phyloP scores from a whole-genome alignment of 2,888 invertebrate genomes.

The Diarsia mendica region DNA sequence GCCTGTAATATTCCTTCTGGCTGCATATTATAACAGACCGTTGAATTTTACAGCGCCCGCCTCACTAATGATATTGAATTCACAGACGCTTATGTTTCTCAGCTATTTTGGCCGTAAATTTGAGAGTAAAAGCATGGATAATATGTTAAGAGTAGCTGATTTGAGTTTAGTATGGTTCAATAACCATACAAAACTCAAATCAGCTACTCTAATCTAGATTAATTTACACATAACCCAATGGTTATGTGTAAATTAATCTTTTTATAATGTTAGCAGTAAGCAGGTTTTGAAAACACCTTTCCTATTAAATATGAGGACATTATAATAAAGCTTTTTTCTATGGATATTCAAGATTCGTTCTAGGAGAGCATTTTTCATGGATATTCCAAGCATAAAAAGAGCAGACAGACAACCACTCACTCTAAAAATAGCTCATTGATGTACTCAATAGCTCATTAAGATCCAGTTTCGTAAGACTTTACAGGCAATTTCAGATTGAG shows the following conservation, averaged over 20 bases:
- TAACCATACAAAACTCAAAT: too few species aligned
- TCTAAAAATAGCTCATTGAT: not conserved
- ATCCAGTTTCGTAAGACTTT: not conserved
- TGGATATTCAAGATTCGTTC: not conserved
- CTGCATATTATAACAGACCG: constrained; percentile 44
- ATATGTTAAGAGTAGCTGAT: not conserved
- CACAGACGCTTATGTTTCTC: constrained; percentile 7
- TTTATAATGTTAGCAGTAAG: too few species aligned
- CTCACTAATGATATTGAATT: constrained; percentile 35
- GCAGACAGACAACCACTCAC: not conserved
- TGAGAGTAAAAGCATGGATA: not conserved
- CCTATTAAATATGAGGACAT: too few species aligned
- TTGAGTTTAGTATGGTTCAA: constrained; percentile 4
- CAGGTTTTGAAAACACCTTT: too few species aligned
- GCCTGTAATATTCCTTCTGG: constrained; percentile 40
- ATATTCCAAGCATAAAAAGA: not conserved
- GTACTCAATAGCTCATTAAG: not conserved
- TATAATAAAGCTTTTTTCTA: not conserved
- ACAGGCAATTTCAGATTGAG: constrained; percentile 3
- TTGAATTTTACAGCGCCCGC: constrained; percentile 48
- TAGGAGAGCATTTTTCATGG: not conserved
- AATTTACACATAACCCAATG: too few species aligned
- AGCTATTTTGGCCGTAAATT: constrained; percentile 16
- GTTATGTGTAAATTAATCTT: not conserved
- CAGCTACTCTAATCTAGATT: too few species aligned